Conservation (phyloP, 2,113 vertebrate species). For the Reinhardtius hippoglossoides region DNA sequence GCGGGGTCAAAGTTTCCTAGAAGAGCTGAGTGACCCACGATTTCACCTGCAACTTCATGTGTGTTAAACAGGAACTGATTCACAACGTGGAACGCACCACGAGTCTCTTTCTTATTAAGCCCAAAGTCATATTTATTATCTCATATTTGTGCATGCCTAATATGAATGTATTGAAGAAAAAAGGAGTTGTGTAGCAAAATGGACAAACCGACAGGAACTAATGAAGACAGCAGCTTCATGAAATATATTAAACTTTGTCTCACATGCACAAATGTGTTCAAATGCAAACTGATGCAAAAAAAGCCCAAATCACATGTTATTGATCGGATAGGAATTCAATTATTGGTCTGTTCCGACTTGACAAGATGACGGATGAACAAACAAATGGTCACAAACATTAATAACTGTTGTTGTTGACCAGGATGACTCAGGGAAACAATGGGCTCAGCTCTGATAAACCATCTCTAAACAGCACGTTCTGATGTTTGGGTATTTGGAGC, state of each 20-base stretch:
- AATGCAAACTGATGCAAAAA: too few species aligned
- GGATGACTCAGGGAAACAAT: too few species aligned
- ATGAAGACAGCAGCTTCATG: background rate
- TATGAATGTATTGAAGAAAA: background rate
- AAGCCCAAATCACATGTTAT: too few species aligned
- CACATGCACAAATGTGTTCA: too few species aligned
- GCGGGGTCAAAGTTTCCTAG: constrained; percentile 56
- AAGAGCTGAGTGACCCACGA: constrained; percentile 81
- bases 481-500: too few species aligned
- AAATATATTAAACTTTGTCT: background rate
- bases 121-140: background rate
- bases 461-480: too few species aligned
- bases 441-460: too few species aligned
- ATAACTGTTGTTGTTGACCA: too few species aligned
- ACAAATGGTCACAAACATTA: background rate
- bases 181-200: background rate
- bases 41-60: constrained; percentile 63
- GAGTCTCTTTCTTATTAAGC: background rate
- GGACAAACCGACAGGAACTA: background rate
- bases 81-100: constrained; percentile 34
- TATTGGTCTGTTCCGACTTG: too few species aligned
- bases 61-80: constrained; percentile 23
- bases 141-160: background rate
- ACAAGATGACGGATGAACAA: background rate
- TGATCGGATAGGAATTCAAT: too few species aligned